Evolutionary conservation across 1,140 invertebrate species (phyloP), one percentile per base, ranked within the genome.

Genomic region (Caenorhabditis inopinata): DNA sequence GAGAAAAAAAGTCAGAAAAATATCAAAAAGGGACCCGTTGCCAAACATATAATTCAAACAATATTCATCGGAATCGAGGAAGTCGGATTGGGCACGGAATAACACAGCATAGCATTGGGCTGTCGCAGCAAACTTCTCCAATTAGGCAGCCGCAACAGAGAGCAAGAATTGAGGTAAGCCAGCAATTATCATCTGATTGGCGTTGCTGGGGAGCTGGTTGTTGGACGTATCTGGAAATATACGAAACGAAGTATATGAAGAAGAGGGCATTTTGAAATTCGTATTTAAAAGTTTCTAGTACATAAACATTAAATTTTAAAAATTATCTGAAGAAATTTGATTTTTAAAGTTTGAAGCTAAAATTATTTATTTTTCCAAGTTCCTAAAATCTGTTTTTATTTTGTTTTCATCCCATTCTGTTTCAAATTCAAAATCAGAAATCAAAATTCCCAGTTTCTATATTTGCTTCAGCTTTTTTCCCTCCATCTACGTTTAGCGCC

Each of bases 161-260:
- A 11, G 78, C 78, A 2, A 79, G 25, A 21, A 79, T 35, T 27
- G 78, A 79, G 2, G 62, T 74, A 9, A 79, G 38, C 62, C 78
- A 79, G 18, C 78, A 74, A 35, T 49, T 62, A 38, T 79, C 46
- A 46, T 79, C 58, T 3, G 45, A 42, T 49, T 32, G 58, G 5
- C 45, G 49, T 53, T 78, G 38, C 38, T 14, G 58, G 23, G 58
- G 58, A 12, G 58, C 58, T 18, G 58, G 62, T 49, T 58, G 35
- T 45, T 79, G 51, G 9, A 79, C 78, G n/a, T 79, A 79, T 48
- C 78, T 79, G 62, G 38, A 79, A 79, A 27, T 32, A n/a, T n/a
- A n/a, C n/a, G n/a, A n/a, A n/a, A n/a, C n/a, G n/a, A n/a, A n/a
- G n/a, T n/a, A n/a, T n/a, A n/a, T n/a, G n/a, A n/a, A n/a, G n/a